Evolutionary conservation across 2,113 vertebrate genomes (phyloP).

Genomic region (Calidris pygmaea): DNA sequence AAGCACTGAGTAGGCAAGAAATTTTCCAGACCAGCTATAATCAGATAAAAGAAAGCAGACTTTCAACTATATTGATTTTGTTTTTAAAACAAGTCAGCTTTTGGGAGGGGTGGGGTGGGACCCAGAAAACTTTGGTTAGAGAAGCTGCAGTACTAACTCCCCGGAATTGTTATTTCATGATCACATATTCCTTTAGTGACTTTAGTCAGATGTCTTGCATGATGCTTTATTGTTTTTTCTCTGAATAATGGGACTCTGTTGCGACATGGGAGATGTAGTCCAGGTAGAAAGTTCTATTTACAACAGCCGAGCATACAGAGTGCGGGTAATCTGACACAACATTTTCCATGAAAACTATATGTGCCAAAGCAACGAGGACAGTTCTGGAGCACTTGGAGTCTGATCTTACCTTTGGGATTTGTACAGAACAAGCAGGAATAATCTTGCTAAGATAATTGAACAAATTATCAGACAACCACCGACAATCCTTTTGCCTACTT

Average conservation of each 20-base stretch:
- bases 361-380: background rate
- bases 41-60: background rate
- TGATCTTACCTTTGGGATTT: background rate
- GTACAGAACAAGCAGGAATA: background rate
- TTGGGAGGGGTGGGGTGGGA: accelerated
- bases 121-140: background rate
- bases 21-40: background rate
- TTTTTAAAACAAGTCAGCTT: background rate
- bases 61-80: background rate
- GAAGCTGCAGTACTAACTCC: background rate
- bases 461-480: background rate
- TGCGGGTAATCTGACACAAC: background rate
- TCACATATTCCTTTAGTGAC: background rate
- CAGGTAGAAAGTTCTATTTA: background rate
- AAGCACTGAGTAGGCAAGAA: background rate
- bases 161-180: background rate
- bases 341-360: background rate
- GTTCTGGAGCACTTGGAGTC: background rate
- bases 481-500: background rate
- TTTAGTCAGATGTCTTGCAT: background rate
- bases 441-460: background rate
- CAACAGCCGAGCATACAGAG: background rate
- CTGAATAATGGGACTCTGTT: background rate
- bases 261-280: background rate
- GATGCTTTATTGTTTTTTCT: background rate